Evolutionary conservation across 2,888 invertebrate species (phyloP), one percentile per base, ranked within the genome.

Genomic region (Cataglyphis altisquamis): DNA sequence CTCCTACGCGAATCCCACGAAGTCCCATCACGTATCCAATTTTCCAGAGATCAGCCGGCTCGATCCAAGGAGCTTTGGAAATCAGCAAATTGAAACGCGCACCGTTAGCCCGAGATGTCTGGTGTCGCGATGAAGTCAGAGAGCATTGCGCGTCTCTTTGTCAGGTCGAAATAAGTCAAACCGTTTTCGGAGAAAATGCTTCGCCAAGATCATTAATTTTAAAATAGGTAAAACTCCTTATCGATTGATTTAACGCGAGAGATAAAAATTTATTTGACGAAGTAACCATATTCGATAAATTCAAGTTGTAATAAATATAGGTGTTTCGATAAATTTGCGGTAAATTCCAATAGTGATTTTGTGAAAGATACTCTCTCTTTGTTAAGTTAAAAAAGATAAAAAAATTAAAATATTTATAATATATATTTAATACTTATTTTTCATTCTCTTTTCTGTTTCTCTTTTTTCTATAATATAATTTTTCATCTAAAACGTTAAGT

Each of bases 21-120:
- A 94, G 93, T 94, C 93, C 92, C 92, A 94, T 94, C 93, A 93
- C 93, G 94, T 93, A 94, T 94, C 94, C 94, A 94, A 94, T 94
- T 94, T 94, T 94, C 93, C 91, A 89, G 92, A 93, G 93, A 93
- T 94, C 93, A 94, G 91, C 91, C 85, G 82, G 88, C 90, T 91
- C 91, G 92, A 94, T 94, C 91, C 92, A 84, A 77, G 83, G 83
- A 90, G 91, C 91, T 92, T 92, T 93, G 90, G 92, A 91, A 94
- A 93, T 93, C 90, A 92, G 90, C 87, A 88, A 90, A 90, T 90
- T 90, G 90, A 90, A 90, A 90, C 86, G 89, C 84, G 83, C 45
- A 80, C 84, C 82, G 88, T 82, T 82, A 82, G 82, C 55, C 60
- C 78, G 72, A 75, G 78, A 85, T 62, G 84, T 55, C 78, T 74